Percentiles rank a stretch among this genome's conserved stretches.
phyloP scores from a whole-genome alignment of 2,888 invertebrate species.

The Beris morrisii region DNA sequence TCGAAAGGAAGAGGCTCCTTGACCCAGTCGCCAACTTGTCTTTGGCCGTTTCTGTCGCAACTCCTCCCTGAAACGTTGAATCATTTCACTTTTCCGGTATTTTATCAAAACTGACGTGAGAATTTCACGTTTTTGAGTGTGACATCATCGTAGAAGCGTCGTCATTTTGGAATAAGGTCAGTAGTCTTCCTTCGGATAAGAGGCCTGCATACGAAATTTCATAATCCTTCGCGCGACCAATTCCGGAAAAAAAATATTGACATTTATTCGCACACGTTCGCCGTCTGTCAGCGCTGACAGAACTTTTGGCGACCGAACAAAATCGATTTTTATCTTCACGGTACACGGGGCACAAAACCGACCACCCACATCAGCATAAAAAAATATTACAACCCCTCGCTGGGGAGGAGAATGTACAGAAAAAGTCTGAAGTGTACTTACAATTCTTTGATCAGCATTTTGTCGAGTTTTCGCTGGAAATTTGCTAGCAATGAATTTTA shows the following conservation, averaged over 20 bases:
- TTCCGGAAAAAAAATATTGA: background rate
- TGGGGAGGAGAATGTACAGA: background rate
- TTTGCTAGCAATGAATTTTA: background rate
- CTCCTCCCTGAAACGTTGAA: background rate
- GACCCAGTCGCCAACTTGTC: background rate
- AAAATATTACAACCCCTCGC: no score
- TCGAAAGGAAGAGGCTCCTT: background rate
- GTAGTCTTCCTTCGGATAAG: background rate
- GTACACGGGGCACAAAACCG: background rate
- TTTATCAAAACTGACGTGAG: no score
- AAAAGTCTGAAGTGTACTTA: conserved; percentile 27
- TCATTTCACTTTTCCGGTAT: background rate
- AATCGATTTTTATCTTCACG: conserved; percentile 34
- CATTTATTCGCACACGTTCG: background rate
- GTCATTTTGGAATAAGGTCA: background rate
- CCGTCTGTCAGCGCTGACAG: conserved; percentile 24
- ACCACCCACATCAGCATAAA: no score
- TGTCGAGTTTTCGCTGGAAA: conserved; percentile 8
- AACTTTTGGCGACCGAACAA: conserved; percentile 20
- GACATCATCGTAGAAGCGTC: conserved; percentile 1
- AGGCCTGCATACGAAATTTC: background rate
- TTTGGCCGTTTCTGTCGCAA: no score
- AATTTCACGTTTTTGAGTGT: conserved; percentile 3
- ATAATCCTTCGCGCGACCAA: background rate
- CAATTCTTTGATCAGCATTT: conserved; percentile 39